phyloP scores from a whole-genome alignment of 2,888 invertebrate genomes.

The Leucophora obtusa region DNA sequence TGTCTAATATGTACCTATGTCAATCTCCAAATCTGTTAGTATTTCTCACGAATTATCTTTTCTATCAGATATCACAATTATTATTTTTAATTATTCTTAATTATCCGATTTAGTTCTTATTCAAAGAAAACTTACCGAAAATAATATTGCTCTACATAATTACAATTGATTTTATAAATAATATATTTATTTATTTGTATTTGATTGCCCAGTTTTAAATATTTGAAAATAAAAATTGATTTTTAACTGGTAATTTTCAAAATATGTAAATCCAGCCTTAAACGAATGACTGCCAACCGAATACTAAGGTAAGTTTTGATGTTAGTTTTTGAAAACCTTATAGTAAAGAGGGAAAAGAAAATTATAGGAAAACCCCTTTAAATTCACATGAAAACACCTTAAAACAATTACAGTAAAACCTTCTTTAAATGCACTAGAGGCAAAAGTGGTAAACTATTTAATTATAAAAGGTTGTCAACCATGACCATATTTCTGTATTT shows the following conservation, averaged over 20 bases:
- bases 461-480: too few species aligned
- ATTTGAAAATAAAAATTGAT: constrained; percentile 15
- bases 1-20: too few species aligned
- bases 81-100: neutral
- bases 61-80: neutral
- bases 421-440: neutral
- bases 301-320: constrained; percentile 50
- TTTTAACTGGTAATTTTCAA: neutral
- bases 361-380: constrained; percentile 34
- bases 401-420: constrained; percentile 26
- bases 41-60: neutral
- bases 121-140: constrained; percentile 58
- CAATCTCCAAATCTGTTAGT: neutral
- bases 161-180: constrained; percentile 63
- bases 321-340: constrained; percentile 14
- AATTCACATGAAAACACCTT: constrained; percentile 32
- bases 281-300: constrained; percentile 39
- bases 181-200: constrained; percentile 62
- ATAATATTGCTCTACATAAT: constrained; percentile 64
- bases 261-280: constrained; percentile 29
- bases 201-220: constrained; percentile 65
- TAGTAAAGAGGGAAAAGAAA: neutral
- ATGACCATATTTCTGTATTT: too few species aligned
- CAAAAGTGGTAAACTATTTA: too few species aligned
- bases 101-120: neutral